Base-by-base conservation (phyloP, 2,888 invertebrate species). In the Cerastis leucographa region DNA sequence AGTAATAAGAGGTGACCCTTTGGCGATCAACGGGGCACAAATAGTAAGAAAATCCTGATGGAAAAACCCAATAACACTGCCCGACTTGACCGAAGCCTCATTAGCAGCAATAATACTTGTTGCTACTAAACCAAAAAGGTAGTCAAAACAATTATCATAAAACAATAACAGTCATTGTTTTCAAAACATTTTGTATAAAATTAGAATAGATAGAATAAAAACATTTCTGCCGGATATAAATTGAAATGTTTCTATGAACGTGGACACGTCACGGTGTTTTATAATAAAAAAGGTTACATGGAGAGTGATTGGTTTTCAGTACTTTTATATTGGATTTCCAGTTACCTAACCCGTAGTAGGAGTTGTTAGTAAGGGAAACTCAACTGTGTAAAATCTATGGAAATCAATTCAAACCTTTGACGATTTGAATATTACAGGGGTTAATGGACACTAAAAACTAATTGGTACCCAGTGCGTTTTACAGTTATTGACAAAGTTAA, bases 251-350 rank as follows among this genome's bases (percentile, higher is more conserved):
- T 12, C 44, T 19, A 29, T n/a, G 14, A 12, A 42, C n/a, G 42
- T 64, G n/a, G 0, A 44, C 29, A 51, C 54, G 40, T 0, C 9
- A 19, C 2, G 42, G n/a, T 51, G 40, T 68, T 76, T 68, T 11
- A 35, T 0, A 4, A 61, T n/a, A 51, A 68, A 71, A 71, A 76
- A 35, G 35, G 8, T 0, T 42, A 54, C 12, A n/a, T 35, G 3
- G 19, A 35, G 49, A 61, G 66, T 70, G 61, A 81, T 83, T 83
- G 83, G 62, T 79, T 83, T 83, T 67, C 35, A 35, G 61, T 29
- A 59, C 59, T 29, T 59, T 56, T 29, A 54, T 62, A 83, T 73
- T 73, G 76, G 70, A 76, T 80, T 70, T 64, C 40, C 72, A 76
- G 68, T 80, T 72, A 72, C 75, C 62, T 72, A 74, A 56, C 71